Evolutionary conservation across 2,113 vertebrate genomes (phyloP).

Genomic region (Psittacus erithacus): DNA sequence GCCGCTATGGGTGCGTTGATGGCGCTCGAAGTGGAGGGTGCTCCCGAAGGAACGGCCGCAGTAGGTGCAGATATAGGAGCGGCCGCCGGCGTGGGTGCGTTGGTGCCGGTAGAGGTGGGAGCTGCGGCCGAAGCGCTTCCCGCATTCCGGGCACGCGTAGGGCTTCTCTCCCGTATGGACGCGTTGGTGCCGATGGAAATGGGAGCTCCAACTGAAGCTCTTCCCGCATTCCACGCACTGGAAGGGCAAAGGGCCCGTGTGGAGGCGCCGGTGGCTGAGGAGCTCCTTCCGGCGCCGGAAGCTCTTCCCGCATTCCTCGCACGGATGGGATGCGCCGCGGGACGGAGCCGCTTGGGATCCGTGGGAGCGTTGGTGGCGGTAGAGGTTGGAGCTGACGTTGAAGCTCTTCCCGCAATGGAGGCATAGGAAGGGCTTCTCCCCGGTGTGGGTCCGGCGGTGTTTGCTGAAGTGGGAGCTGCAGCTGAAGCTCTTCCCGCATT

Average conservation of each 20-base stretch:
- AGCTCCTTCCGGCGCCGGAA: conserved; percentile 7
- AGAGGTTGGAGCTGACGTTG: conserved; percentile 84
- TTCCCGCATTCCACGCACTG: conserved; percentile 36
- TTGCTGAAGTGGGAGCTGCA: conserved; percentile 85
- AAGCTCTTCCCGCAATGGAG: conserved; percentile 79
- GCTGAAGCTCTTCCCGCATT: conserved; percentile 88
- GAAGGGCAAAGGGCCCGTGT: conserved; percentile 20
- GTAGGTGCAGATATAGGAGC: conserved; percentile 69
- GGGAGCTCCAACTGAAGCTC: conserved; percentile 41
- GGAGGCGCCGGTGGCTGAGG: conserved; percentile 10
- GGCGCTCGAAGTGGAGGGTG: conserved; percentile 11
- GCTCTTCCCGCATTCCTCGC: background rate
- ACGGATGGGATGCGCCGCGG: background rate
- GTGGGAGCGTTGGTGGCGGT: conserved; percentile 86
- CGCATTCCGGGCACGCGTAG: conserved; percentile 34
- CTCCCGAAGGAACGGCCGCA: conserved; percentile 42
- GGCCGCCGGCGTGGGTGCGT: conserved; percentile 54
- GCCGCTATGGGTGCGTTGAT: conserved; percentile 65
- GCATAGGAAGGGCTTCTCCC: conserved; percentile 82
- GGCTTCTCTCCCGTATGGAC: conserved; percentile 53
- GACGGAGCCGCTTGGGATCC: background rate
- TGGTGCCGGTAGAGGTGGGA: conserved; percentile 65
- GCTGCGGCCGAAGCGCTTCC: conserved; percentile 35
- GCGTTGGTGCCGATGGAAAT: conserved; percentile 3
- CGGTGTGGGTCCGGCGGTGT: conserved; percentile 36